These are phyloP conservation scores for Microcebus murinus DNA, from an alignment of 2,113 vertebrate species.

Conservation along the genomic window DNA sequence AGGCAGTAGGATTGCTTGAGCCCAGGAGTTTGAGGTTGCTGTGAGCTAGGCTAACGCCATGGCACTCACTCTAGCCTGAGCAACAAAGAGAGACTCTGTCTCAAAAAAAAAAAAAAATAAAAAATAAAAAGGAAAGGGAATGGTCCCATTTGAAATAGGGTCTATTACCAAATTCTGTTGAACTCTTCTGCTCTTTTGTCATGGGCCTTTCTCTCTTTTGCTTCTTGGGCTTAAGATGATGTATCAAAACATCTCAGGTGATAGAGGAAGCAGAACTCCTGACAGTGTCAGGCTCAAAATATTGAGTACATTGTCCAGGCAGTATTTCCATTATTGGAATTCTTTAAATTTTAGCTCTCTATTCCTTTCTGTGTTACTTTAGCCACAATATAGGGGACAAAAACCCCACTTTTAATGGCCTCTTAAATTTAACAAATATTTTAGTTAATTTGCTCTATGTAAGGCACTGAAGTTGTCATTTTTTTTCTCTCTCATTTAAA, in stretches of 20 bases:
- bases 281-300: background rate
- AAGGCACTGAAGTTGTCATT: background rate
- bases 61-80: no score
- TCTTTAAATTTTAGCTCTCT: background rate
- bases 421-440: constrained; percentile 43
- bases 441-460: background rate
- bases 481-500: background rate
- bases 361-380: background rate
- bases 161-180: background rate
- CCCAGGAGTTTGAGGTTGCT: no score
- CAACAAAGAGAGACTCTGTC: no score
- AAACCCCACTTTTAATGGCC: background rate
- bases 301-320: background rate
- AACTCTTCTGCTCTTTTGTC: background rate
- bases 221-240: background rate
- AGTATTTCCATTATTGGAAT: background rate
- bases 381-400: background rate
- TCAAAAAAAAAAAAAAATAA: no score
- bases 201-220: background rate
- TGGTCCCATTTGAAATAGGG: constrained; percentile 16
- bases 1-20: no score
- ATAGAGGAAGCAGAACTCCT: background rate
- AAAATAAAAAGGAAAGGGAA: background rate
- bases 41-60: no score
- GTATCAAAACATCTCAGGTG: constrained; percentile 15